Evolutionary conservation across 1,140 invertebrate genomes (phyloP), one percentile per base, ranked within the genome.

Genomic region (Pseudomyrmex gracilis): DNA sequence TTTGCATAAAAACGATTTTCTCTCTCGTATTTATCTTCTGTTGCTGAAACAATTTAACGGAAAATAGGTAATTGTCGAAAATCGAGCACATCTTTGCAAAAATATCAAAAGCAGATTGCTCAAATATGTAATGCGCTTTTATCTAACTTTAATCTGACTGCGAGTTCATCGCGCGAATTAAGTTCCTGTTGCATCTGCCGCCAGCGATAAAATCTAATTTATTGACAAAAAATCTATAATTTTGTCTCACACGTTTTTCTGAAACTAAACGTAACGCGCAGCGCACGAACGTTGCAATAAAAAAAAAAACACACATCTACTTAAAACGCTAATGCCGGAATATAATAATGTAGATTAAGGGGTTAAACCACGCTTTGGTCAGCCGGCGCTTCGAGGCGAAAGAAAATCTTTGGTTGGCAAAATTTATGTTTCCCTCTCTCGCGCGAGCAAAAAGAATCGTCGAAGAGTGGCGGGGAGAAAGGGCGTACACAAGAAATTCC

Each of bases 401-500:
- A 80, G 64, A 43, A 80, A 80, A 80, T 80, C 76, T 80, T 80
- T 67, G 66, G 76, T 80, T 70, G 76, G 76, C 49, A 22, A 77
- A 87, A 87, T 87, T 87, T 87, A 87, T 87, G 86, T 60, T 80
- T 73, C 20, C 58, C 43, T 70, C 70, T 66, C 73, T 58, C 24
- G 86, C 73, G 82, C 61, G 78, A 77, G 87, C 71, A 74, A 85
- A 85, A 70, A 74, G 53, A 9, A 22, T 43, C 34, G 34, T 34
- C 7, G 34, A 34, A 0, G 34, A 34, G 70, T 43, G n/a, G n/a
- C 20, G 2, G 58, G 9, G 61, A 60, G 22, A 58, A 43, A 15
- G 13, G 49, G 45, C 74, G 47, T 15, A 68, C 60, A 82, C 57
- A 84, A 87, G 86, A 84, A 77, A 87, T 84, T 87, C 85, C 85